These are phyloP conservation scores for Xiphorhynchus erythropygius DNA, from an alignment of 2,797 vertebrate genomes.

Conservation along the genomic window DNA sequence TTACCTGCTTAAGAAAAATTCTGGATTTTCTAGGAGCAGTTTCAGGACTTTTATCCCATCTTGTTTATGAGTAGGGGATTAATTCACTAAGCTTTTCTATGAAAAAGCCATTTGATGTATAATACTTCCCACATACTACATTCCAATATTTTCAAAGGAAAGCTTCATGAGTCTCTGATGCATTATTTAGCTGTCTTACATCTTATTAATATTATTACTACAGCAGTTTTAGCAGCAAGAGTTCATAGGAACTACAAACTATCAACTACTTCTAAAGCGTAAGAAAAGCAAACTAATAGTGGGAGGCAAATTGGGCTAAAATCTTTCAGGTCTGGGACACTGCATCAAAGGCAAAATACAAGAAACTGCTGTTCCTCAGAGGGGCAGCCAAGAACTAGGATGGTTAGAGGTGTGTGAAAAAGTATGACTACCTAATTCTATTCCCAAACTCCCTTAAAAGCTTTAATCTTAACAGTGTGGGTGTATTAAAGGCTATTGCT, in stretches of 20 bases:
- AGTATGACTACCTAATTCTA: background rate
- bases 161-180: background rate
- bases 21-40: background rate
- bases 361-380: background rate
- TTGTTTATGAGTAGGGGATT: background rate
- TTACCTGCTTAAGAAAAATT: background rate
- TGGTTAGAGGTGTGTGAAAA: background rate
- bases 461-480: background rate
- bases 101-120: background rate
- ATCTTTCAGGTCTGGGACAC: background rate
- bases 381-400: background rate
- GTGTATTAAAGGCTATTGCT: background rate
- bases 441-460: background rate
- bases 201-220: constrained; percentile 4
- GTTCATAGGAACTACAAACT: background rate
- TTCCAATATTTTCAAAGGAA: background rate
- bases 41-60: background rate
- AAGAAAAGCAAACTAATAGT: background rate
- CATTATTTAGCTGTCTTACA: background rate
- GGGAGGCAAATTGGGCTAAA: background rate
- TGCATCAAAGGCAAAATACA: background rate
- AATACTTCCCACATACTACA: background rate
- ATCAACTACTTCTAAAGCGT: background rate
- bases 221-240: background rate
- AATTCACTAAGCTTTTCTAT: background rate